Evolutionary conservation across 2,888 invertebrate genomes (phyloP), one percentile per base, ranked within the genome.

Genomic region (Leptopilina syphax): DNA sequence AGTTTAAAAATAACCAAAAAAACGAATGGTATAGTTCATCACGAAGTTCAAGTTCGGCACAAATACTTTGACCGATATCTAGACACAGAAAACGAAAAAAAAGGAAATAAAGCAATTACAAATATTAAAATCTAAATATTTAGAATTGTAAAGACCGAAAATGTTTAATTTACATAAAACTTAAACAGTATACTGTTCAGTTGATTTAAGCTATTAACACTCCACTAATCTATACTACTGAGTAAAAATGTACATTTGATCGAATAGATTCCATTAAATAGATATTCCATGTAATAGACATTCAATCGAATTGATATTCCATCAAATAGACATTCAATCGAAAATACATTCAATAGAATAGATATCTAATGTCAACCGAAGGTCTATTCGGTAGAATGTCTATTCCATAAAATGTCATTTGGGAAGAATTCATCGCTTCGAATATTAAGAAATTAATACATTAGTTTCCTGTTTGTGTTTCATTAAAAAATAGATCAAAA

Each of bases 91-190:
- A 18, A n/a, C 4, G 60, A 60, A 18, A 6, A 60, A 60, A 60
- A 60, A 60, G 18, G n/a, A 60, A 60, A 13, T 13, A 60, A 60
- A 18, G 60, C 60, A 60, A 60, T n/a, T 60, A 60, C 60, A 60
- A n/a, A n/a, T n/a, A 4, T 60, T n/a, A 60, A 60, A 60, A 60
- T 60, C n/a, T 60, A 60, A 60, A 60, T 60, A 60, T 60, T 60
- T n/a, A 60, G 4, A 60, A 60, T 60, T 60, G 3, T n/a, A 7
- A 18, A 60, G 7, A 60, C n/a, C 3, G n/a, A 60, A 18, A 60
- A 18, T 60, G 13, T 60, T 18, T 60, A 3, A 60, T 60, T 60
- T 60, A 60, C 60, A n/a, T 60, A 18, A 60, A 60, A 60, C n/a
- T 60, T 60, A 60, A 60, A 60, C 60, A 60, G 60, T 60, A 60